Conservation (phyloP, 2,888 invertebrate species). For the Leucophora obtusa region DNA sequence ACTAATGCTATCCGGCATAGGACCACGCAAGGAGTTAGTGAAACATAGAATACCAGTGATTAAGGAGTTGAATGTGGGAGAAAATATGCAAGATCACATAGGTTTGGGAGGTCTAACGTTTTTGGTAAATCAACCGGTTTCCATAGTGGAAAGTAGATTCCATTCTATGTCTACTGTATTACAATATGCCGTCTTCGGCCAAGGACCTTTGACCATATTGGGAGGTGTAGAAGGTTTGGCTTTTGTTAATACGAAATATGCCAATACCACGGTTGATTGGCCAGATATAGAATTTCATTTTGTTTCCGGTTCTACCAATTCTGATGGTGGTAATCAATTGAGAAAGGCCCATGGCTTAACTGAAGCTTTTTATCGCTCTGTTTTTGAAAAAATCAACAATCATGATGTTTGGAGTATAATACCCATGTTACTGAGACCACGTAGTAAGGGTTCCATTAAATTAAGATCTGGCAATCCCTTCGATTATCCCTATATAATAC, state of each 20-base stretch:
- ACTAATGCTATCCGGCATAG: constrained; percentile 94
- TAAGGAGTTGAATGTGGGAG: constrained; percentile 89
- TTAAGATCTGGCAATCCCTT: constrained; percentile 90
- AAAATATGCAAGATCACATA: constrained; percentile 93
- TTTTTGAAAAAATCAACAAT: constrained; percentile 87
- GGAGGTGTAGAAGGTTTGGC: constrained; percentile 94
- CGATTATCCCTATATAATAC: constrained; percentile 93
- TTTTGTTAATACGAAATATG: constrained; percentile 92
- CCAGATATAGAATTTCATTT: constrained; percentile 95
- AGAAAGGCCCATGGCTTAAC: constrained; percentile 88
- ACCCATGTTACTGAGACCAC: constrained; percentile 90
- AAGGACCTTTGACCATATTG: constrained; percentile 90
- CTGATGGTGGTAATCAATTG: constrained; percentile 90
- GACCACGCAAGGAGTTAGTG: constrained; percentile 85
- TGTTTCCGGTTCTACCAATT: constrained; percentile 90
- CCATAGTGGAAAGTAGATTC: constrained; percentile 88
- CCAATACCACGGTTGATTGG: constrained; percentile 87
- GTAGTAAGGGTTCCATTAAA: constrained; percentile 89
- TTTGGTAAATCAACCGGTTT: constrained; percentile 87
- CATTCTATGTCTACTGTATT: constrained; percentile 89
- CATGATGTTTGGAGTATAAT: constrained; percentile 91
- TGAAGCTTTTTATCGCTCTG: constrained; percentile 85
- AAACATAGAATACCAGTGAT: constrained; percentile 88
- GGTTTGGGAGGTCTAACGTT: constrained; percentile 92
- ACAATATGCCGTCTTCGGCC: constrained; percentile 90